Conservation (phyloP, 2,113 vertebrate species). For the Panthera tigris region DNA sequence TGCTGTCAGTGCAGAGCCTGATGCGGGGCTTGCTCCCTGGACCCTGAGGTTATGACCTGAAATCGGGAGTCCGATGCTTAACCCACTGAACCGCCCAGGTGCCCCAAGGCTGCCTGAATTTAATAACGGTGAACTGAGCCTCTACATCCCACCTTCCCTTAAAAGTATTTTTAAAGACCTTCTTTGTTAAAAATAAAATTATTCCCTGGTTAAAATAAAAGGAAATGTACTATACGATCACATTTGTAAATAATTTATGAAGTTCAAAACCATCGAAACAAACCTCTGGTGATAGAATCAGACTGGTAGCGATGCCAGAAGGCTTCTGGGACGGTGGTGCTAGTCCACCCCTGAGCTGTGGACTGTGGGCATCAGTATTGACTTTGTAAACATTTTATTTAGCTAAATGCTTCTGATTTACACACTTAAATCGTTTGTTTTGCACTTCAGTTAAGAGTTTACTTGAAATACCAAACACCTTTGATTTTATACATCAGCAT, state of each 20-base stretch:
- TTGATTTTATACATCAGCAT: background rate
- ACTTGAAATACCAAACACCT: background rate
- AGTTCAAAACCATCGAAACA: background rate
- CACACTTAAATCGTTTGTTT: background rate
- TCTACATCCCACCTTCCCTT: background rate
- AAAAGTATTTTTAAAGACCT: background rate
- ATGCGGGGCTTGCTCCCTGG: too few relatives aligned
- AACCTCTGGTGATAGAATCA: background rate
- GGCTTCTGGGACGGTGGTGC: background rate
- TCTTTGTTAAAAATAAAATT: background rate
- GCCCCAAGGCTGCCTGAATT: background rate
- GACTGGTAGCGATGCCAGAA: background rate
- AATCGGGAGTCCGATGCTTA: too few relatives aligned
- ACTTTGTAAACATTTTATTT: background rate
- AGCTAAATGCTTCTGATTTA: background rate
- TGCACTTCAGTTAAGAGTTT: background rate
- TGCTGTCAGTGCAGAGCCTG: too few relatives aligned
- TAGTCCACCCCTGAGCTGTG: background rate
- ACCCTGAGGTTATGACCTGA: too few relatives aligned
- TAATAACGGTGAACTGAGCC: background rate
- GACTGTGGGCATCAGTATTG: too few relatives aligned
- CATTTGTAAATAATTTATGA: conserved; percentile 30
- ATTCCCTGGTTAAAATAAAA: background rate
- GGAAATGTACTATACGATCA: background rate
- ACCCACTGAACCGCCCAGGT: too few relatives aligned